Conservation (phyloP, 2,113 vertebrate species). For the Lutjanus erythropterus region DNA sequence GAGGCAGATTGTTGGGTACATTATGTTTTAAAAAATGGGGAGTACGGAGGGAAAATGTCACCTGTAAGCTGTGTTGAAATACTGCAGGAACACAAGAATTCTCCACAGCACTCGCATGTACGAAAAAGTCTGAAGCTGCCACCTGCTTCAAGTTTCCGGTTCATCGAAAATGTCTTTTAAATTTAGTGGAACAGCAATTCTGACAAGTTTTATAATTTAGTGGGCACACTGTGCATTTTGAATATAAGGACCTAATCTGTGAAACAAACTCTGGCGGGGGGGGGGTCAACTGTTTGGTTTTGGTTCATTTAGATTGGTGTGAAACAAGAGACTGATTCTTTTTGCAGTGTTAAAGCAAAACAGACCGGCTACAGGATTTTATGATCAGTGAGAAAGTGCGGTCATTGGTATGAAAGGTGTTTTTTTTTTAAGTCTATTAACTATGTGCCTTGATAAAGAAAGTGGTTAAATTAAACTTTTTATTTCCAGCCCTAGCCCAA, state of each 20-base stretch:
- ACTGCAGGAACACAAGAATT: constrained; percentile 11
- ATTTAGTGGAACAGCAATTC: neutral
- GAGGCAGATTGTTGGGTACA: constrained; percentile 43
- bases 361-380: too few relatives aligned
- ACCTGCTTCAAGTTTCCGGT: neutral
- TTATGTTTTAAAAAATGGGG: constrained; percentile 46
- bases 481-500: too few relatives aligned
- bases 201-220: neutral
- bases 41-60: constrained; percentile 53
- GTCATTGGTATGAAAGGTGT: too few relatives aligned
- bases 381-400: too few relatives aligned
- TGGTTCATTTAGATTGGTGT: neutral
- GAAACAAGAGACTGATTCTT: neutral
- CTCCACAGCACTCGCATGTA: constrained; percentile 8
- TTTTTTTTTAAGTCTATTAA: too few relatives aligned
- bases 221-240: too few relatives aligned
- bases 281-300: neutral
- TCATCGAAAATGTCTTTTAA: neutral
- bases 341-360: too few relatives aligned
- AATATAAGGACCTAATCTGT: neutral
- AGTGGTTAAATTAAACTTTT: too few relatives aligned
- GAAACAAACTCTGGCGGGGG: neutral
- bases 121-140: constrained; percentile 9
- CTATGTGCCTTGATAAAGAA: too few relatives aligned
- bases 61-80: constrained; percentile 41